phyloP scores from a whole-genome alignment of 1,140 invertebrate species.

The Cotesia vestalis region DNA sequence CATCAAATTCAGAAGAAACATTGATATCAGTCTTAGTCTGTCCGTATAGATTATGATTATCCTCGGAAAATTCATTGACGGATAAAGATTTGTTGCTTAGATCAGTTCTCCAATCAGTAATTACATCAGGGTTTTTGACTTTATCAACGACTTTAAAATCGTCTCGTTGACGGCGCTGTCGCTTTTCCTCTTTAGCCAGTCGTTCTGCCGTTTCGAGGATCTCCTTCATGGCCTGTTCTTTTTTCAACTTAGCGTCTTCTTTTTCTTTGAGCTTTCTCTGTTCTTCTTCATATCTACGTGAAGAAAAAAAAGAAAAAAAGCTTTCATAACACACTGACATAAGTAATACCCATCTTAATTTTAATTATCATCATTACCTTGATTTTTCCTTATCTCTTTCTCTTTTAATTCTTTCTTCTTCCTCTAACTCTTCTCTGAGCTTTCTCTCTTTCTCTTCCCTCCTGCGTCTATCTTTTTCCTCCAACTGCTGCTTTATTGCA shows the following conservation, averaged over 20 bases:
- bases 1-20: neutral
- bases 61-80: neutral
- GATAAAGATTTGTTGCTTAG: neutral
- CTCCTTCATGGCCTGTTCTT: conserved; percentile 54
- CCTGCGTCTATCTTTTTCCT: conserved; percentile 73
- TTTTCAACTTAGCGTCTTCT: conserved; percentile 55
- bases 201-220: conserved; percentile 68
- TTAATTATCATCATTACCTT: conserved; percentile 49
- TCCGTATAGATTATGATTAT: neutral
- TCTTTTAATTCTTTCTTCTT: conserved; percentile 73
- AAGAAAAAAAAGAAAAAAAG: neutral
- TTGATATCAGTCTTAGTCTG: conserved; percentile 15
- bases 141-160: conserved; percentile 46
- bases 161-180: conserved; percentile 68
- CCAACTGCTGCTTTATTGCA: conserved; percentile 77
- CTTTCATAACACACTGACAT: neutral
- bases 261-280: conserved; percentile 56
- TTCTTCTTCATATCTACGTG: conserved; percentile 61
- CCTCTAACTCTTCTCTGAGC: conserved; percentile 72
- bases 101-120: neutral
- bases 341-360: conserved; percentile 7
- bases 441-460: conserved; percentile 72
- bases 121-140: neutral
- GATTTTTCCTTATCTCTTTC: conserved; percentile 73
- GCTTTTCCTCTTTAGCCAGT: conserved; percentile 70